Base-by-base conservation (phyloP, 2,888 invertebrate genomes). In the Didymodactylos carnosus region DNA sequence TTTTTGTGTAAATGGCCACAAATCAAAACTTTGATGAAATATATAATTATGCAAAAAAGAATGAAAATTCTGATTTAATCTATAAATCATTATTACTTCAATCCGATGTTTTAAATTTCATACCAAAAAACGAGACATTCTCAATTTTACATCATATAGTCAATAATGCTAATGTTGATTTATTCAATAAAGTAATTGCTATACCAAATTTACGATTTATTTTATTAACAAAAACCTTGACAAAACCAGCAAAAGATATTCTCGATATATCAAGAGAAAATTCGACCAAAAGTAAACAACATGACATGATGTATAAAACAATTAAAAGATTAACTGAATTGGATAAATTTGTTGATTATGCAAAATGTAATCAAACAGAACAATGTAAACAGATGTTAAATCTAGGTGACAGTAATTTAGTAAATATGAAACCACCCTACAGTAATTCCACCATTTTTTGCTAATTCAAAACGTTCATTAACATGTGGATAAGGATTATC, bases 401-500 rank as follows among this genome's bases (percentile, higher is more conserved):
- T n/a, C 11, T 35, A 35, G n/a, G n/a, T n/a, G 62, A 62, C n/a
- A 0, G 0, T 4, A n/a, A 62, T 35, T 35, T 62, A 35, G 35
- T 35, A 8, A 62, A 62, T 35, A 16, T 11, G 35, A 62, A 62
- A 29, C 62, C 62, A 62, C 62, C 62, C 16, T 62, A 62, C n/a
- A 29, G 62, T 75, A 41, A 75, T 75, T 41, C 71, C 69, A 51
- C 75, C 75, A 39, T 51, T 69, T 16, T 46, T 51, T 6, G 75
- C 75, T 46, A 75, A 62, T 27, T 35, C 16, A 19, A 40, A 19
- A 41, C 69, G 35, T 69, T 75, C 75, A n/a, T 72, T 72, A 16
- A 69, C 72, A 11, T 62, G 69, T n/a, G 75, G 75, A 75, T 75
- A 75, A 29, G 75, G 75, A 46, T 72, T 72, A 39, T 72, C 53